These are phyloP conservation scores for Epicampocera succincta DNA, from an alignment of 2,888 invertebrate species.

Conservation along the genomic window DNA sequence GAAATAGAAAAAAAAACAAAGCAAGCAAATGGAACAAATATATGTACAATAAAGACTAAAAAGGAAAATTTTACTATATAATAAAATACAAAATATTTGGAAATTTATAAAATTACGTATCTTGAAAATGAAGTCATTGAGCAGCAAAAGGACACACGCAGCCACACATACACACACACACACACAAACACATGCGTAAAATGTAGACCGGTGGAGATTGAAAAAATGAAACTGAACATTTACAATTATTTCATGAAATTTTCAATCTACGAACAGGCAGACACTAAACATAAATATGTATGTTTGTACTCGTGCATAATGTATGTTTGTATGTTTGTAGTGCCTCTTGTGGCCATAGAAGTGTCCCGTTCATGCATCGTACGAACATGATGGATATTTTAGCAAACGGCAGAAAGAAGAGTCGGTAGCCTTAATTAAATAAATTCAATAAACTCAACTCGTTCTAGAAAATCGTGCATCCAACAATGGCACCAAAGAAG, in stretches of 20 bases:
- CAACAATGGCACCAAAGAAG: slow-evolving; percentile 44
- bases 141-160: slow-evolving; percentile 63
- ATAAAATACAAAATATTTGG: slow-evolving; percentile 64
- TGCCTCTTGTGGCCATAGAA: slow-evolving; percentile 35
- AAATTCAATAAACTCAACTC: slow-evolving; percentile 79
- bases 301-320: no score
- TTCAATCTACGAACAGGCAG: slow-evolving; percentile 12
- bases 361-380: slow-evolving; percentile 57
- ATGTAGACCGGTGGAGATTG: neutral
- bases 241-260: slow-evolving; percentile 29
- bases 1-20: no score
- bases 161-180: slow-evolving; percentile 13
- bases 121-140: slow-evolving; percentile 78
- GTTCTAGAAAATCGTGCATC: slow-evolving; percentile 65
- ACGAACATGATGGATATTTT: slow-evolving; percentile 5
- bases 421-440: slow-evolving; percentile 79
- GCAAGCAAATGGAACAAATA: no score
- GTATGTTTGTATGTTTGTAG: neutral
- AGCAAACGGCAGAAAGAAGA: slow-evolving; percentile 17
- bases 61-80: slow-evolving; percentile 57
- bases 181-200: neutral
- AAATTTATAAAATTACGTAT: slow-evolving; percentile 70
- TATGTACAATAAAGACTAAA: slow-evolving; percentile 23
- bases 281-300: neutral
- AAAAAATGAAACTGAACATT: slow-evolving; percentile 9